Evolutionary conservation across 92 coral and sea anemone genomes (phyloP), one percentile per base, ranked within the genome.

Genomic region (Zoanthus solanderi): DNA sequence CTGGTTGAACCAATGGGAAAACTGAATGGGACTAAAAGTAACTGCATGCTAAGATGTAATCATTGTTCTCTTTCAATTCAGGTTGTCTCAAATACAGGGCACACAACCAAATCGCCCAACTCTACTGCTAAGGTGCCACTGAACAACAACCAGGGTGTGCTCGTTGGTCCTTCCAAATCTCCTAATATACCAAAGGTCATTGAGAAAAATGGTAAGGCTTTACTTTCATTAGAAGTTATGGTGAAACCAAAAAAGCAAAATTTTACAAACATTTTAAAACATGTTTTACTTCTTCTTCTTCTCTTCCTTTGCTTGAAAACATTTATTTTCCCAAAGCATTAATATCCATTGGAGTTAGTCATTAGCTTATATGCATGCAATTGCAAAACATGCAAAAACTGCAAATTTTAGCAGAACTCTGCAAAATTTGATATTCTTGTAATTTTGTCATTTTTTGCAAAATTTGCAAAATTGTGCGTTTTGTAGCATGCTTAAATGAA

Each of bases 151-250:
- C 42, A 65, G 71, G 67, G 87, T 65, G 71, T 54, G 11, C 32
- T 78, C 71, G 56, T 76, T 17, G 17, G 32, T 72, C 29, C 84
- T 85, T 9, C 78, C 58, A 85, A 87, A 30, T 11, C 67, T 42
- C 44, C 46, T 31, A 52, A 67, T 44, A 66, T 63, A 30, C 98
- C 96, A 78, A 95, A 88, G 58, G 77, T 93, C 61, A 95, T 95
- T 81, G 83, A 85, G 83, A 81, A 86, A 44, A 95, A 93, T 86
- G 96, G 98, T 95, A 83, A 89, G 88, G 46, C 17, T 69, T 69
- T 7, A 69, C 2, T 69, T 69, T 69, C 9, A 23, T 1, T 3
- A 23, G 42, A 6, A 7, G 6, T 7, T 23, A 18, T 67, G 72
- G 42, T 67, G 2, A 23, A 30, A 18, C 13, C 9, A 23, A 0